Evolutionary conservation across 35 echinoderm and acorn worm species (phyloP), one percentile per base, ranked within the genome.

Genomic region (Ophioderma brevispina): DNA sequence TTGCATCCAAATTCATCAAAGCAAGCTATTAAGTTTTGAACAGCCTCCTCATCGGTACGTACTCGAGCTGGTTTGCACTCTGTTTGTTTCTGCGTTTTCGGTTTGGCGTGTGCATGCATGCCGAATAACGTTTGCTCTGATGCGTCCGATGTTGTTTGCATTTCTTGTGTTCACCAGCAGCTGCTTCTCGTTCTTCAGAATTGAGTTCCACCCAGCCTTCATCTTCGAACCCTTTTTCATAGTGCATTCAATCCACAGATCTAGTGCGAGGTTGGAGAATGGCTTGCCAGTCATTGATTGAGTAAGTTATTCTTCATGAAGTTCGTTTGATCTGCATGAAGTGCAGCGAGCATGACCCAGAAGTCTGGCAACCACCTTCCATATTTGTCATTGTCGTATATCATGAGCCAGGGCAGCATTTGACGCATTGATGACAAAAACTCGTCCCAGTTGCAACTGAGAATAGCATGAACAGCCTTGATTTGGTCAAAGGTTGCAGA

Each of bases 131-230:
- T 17, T 4, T 46, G n/a, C 17, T 46, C 41, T 46, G 41, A 46
- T 46, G 4, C 41, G 4, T 17, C 41, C 41, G 17, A 46, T n/a
- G 41, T 46, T 46, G 41, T 46, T 46, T 4, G 41, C 41, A 46
- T 46, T 46, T 46, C 41, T 46, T 4, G 41, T 46, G 41, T 46
- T 46, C n/a, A n/a, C 17, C n/a, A n/a, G n/a, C n/a, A n/a, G n/a
- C n/a, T n/a, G n/a, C n/a, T 80, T 80, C 34, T 80, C 78, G 36
- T 80, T 80, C 78, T 80, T 13, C 11, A 80, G 32, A 34, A 80
- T 13, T 25, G 10, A 21, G 6, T 21, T 17, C 78, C 78, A 80
- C 2, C 78, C 78, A 21, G 33, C 10, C n/a, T 80, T 80, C 31
- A 80, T 13, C 34, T 80, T 80, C 3, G 78, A 80, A 31, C 31